Percentiles rank a stretch among this genome's conserved stretches.
These are phyloP conservation scores for Acanthopleura granulata DNA, from an alignment of 2,888 invertebrate genomes.

Conservation along the genomic window DNA sequence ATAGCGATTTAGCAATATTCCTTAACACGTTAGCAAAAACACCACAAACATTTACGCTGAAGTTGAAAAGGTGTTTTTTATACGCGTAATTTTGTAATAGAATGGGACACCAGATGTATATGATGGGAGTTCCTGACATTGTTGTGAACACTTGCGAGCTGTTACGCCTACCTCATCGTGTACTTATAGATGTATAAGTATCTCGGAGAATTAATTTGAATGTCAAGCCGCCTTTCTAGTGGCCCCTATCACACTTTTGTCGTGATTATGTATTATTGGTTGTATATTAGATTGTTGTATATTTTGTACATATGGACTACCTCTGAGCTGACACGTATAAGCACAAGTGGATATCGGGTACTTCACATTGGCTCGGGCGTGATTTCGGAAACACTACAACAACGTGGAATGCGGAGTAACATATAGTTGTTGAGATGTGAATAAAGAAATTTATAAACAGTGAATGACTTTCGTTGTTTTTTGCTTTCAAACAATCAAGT, in stretches of 20 bases:
- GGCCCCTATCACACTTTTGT: not conserved
- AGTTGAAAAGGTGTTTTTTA: no score
- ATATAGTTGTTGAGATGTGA: not conserved
- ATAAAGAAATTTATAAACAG: not conserved
- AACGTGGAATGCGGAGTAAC: no score
- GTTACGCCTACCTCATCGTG: not conserved
- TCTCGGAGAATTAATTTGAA: not conserved
- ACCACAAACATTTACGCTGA: no score
- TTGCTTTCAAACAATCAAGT: no score
- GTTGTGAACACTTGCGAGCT: not conserved
- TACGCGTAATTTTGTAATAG: no score
- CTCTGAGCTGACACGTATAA: not conserved
- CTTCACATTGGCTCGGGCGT: no score
- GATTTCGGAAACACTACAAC: no score
- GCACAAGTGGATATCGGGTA: no score
- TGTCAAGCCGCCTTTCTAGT: not conserved
- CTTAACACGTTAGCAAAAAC: no score
- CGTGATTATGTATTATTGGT: not conserved
- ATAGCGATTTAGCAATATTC: no score
- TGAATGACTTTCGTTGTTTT: not conserved
- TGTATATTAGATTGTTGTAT: conserved; percentile 11
- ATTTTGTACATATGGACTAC: conserved; percentile 18
- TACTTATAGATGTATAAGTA: not conserved
- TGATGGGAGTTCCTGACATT: not conserved
- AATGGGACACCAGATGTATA: not conserved